Percentiles rank a stretch among this genome's conserved stretches.
phyloP scores from a whole-genome alignment of 2,113 vertebrate species.

The Arothron firmamentum region DNA sequence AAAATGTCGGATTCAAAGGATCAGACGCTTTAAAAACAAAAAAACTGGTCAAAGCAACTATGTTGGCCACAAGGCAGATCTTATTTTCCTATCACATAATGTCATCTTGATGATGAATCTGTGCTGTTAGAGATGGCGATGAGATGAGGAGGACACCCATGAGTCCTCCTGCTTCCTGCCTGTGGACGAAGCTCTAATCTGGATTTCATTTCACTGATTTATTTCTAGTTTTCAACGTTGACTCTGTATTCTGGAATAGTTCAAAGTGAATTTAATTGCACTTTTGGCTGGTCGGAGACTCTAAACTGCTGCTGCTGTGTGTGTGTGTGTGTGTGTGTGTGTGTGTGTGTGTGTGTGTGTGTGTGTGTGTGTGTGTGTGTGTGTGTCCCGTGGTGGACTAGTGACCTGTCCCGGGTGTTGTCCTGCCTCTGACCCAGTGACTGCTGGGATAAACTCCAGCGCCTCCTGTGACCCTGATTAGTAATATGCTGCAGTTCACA shows the following conservation, averaged over 20 bases:
- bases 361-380: conserved; percentile 43
- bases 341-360: conserved; percentile 50
- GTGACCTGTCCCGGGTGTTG: background rate
- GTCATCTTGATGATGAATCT: background rate
- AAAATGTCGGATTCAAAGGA: background rate
- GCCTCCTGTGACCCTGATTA: too few species aligned
- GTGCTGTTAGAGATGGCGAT: background rate
- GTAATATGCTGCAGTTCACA: too few species aligned
- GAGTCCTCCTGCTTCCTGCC: background rate
- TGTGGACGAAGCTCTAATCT: background rate
- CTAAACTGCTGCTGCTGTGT: conserved; percentile 20
- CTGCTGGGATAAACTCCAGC: too few species aligned
- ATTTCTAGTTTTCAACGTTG: background rate
- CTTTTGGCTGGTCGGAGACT: too few species aligned
- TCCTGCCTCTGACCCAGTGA: too few species aligned
- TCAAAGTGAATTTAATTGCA: conserved; percentile 41
- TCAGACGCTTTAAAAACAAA: background rate
- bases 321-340: conserved; percentile 44
- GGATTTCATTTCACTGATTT: background rate
- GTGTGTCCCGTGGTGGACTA: conserved; percentile 26
- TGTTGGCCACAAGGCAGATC: background rate
- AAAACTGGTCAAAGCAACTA: background rate
- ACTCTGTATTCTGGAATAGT: background rate
- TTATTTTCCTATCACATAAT: background rate
- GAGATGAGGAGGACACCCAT: background rate